Evolutionary conservation across 1,140 invertebrate species (phyloP).

Genomic region (Achatina immaculata): DNA sequence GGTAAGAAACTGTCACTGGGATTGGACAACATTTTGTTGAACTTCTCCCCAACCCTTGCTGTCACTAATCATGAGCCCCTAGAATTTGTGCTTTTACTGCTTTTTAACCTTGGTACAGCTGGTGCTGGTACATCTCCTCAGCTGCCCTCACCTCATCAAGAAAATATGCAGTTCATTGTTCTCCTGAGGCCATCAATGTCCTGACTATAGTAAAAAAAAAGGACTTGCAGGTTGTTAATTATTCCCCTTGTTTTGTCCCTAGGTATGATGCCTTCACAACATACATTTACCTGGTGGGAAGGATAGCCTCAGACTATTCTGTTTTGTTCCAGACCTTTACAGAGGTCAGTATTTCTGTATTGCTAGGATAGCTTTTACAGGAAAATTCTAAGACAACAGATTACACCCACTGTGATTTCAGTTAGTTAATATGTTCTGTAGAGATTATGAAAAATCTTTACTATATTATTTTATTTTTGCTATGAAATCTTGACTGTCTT

Average conservation of each 20-base stretch:
- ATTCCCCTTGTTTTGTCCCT: neutral
- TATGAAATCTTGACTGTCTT: neutral
- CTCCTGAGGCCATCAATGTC: too few species aligned
- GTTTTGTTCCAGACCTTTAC: slow-evolving; percentile 24
- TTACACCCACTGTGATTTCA: neutral
- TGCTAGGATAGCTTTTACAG: neutral
- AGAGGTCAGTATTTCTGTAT: slow-evolving; percentile 6
- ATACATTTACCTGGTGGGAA: slow-evolving; percentile 21
- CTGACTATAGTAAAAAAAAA: too few species aligned
- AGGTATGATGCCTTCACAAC: slow-evolving; percentile 36
- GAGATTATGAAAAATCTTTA: neutral
- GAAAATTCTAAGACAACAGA: neutral
- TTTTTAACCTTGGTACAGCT: too few species aligned
- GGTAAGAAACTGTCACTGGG: too few species aligned
- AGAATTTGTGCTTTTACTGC: too few species aligned
- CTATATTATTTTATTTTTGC: neutral
- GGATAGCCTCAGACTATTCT: slow-evolving; percentile 19
- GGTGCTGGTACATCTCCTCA: too few species aligned
- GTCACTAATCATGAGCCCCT: too few species aligned
- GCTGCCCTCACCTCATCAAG: too few species aligned
- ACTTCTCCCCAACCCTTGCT: too few species aligned
- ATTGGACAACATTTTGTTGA: too few species aligned
- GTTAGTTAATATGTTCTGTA: neutral
- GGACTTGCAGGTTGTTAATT: too few species aligned
- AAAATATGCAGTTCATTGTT: too few species aligned